Evolutionary conservation across 2,113 vertebrate species (phyloP), one percentile per base, ranked within the genome.

Genomic region (Thalassoma bifasciatum): DNA sequence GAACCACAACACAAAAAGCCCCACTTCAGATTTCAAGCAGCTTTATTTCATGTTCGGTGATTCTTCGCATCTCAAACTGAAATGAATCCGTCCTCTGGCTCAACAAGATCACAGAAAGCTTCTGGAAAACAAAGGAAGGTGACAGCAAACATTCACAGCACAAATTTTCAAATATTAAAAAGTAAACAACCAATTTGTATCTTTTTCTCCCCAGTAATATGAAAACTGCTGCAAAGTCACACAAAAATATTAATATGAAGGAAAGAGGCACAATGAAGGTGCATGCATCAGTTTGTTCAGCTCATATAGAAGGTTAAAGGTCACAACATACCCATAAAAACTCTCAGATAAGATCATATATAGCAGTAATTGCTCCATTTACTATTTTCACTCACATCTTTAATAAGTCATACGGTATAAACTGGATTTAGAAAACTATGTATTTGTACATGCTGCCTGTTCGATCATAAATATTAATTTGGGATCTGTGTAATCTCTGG

Each of bases 341-440:
- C 58, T 72, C 36, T 66, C 23, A 5, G 47, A 59, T 66, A 78
- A 71, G 63, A 65, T 57, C 17, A 59, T 71, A 53, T 61, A 53
- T 61, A 62, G 72, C 79, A 84, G 50, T 59, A 17, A 30, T 40
- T 37, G 16, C 21, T 58, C 3, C 30, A 30, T 30, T 30, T 30
- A 30, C 3, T 30, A 30, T 42, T 46, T 19, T 16, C 42, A 46
- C 42, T 17, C 16, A 7, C n/a, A n/a, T n/a, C n/a, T 46, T 7
- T 46, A 1, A 46, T 46, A 19, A 42, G 38, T 44, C 73, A 78
- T 73, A 72, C 38, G 51, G 57, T 64, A 75, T 56, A 82, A 86
- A 80, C 16, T 11, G 6, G 1, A 8, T 73, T 49, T 81, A 83
- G 37, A 88, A 88, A 89, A 88, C 54, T 79, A 70, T 59, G 59